phyloP scores from a whole-genome alignment of 2,888 invertebrate genomes.

The Lasius platythorax region DNA sequence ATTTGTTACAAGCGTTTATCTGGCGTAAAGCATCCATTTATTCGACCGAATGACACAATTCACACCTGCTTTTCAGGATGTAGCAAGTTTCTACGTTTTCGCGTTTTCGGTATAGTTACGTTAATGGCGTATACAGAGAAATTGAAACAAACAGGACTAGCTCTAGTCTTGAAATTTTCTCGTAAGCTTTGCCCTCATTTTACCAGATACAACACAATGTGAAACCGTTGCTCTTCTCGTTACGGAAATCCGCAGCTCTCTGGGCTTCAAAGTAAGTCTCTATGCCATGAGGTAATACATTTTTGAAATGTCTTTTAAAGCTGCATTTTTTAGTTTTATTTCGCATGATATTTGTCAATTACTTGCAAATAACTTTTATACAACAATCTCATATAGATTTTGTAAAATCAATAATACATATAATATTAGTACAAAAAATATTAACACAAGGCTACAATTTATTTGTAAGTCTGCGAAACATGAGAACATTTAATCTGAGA shows the following conservation, averaged over 20 bases:
- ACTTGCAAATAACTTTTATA: not conserved
- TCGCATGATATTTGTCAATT: not conserved
- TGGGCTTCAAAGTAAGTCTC: constrained; percentile 33
- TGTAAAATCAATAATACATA: not conserved
- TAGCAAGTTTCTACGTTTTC: constrained; percentile 4
- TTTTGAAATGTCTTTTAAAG: constrained; percentile 34
- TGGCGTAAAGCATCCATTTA: not conserved
- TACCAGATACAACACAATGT: constrained; percentile 50
- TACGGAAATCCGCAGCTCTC: constrained; percentile 55
- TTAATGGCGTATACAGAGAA: constrained; percentile 28
- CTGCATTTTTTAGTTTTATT: not conserved
- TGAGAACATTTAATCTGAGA: not conserved
- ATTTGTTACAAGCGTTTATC: not conserved
- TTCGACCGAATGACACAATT: constrained; percentile 12
- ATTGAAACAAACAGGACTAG: constrained; percentile 60
- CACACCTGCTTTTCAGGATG: constrained; percentile 1
- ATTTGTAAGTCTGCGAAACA: not conserved
- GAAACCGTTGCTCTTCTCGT: constrained; percentile 52
- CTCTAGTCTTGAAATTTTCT: constrained; percentile 69
- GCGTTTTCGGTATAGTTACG: constrained; percentile 4
- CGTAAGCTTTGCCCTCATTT: constrained; percentile 57
- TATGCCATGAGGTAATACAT: constrained; percentile 23
- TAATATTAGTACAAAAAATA: not conserved
- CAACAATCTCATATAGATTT: not conserved
- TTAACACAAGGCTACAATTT: not conserved